Conservation (phyloP, 2,888 invertebrate genomes). For the Criorhina ranunculi region DNA sequence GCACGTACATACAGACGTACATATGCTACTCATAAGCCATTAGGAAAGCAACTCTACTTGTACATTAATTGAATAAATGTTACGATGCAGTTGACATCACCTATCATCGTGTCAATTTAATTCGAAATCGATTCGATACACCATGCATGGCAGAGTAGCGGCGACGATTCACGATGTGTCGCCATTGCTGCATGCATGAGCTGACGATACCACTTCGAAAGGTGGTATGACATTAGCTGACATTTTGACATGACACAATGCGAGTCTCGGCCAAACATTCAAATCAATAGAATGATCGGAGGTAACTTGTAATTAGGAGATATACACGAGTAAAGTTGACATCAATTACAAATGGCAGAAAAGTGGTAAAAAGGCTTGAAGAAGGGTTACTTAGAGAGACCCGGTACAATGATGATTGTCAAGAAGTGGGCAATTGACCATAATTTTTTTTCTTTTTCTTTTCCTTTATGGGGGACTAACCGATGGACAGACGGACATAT, state of each 20-base stretch:
- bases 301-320: conserved; percentile 74
- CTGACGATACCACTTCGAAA: conserved; percentile 71
- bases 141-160: conserved; percentile 35
- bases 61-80: conserved; percentile 75
- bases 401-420: conserved; percentile 39
- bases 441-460: conserved; percentile 37
- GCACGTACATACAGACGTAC: conserved; percentile 5
- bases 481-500: conserved; percentile 33
- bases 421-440: conserved; percentile 61
- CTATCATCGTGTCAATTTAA: conserved; percentile 75
- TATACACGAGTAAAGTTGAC: conserved; percentile 71
- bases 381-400: conserved; percentile 30
- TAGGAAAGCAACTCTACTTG: conserved; percentile 32
- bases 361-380: conserved; percentile 23
- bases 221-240: conserved; percentile 76
- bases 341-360: conserved; percentile 65
- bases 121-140: conserved; percentile 66
- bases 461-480: conserved; percentile 11
- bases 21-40: conserved; percentile 16
- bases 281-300: conserved; percentile 70
- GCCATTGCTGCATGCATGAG: conserved; percentile 62
- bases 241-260: conserved; percentile 76
- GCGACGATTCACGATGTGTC: conserved; percentile 19
- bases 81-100: conserved; percentile 73
- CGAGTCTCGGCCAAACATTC: conserved; percentile 73